A percentile compares a stretch with the other conserved stretches of the same genome.
These are phyloP conservation scores for Arothron firmamentum DNA, from an alignment of 2,113 vertebrate species.

Conservation along the genomic window DNA sequence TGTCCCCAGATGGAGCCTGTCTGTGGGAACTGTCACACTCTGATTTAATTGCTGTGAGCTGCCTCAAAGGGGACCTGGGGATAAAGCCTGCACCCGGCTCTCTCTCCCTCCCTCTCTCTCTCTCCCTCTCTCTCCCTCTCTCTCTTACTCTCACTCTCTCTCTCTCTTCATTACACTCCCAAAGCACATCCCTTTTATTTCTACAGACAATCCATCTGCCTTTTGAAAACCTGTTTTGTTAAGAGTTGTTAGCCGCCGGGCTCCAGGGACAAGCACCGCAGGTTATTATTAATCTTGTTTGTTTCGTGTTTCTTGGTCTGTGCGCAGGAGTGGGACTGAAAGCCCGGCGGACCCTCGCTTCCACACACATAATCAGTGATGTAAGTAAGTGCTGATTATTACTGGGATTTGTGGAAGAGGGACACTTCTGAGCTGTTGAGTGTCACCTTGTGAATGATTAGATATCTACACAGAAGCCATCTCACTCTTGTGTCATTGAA, in stretches of 20 bases:
- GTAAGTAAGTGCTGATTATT: conserved; percentile 71
- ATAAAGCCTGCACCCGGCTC: conserved; percentile 68
- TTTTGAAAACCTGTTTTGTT: conserved; percentile 75
- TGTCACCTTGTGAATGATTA: conserved; percentile 66
- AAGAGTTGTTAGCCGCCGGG: conserved; percentile 70
- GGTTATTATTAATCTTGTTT: conserved; percentile 73
- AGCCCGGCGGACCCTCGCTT: conserved; percentile 58
- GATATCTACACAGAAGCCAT: conserved; percentile 42
- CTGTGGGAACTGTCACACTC: conserved; percentile 76
- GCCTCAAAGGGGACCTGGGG: conserved; percentile 56
- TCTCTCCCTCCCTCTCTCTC: neutral
- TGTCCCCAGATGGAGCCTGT: conserved; percentile 82
- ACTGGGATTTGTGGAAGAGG: conserved; percentile 65
- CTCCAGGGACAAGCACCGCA: conserved; percentile 63
- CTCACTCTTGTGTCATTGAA: conserved; percentile 28
- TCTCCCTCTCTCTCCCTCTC: neutral
- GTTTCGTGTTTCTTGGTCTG: conserved; percentile 61
- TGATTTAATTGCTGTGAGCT: conserved; percentile 86
- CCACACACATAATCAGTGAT: conserved; percentile 70
- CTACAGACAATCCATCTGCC: conserved; percentile 76
- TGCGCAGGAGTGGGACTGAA: conserved; percentile 51
- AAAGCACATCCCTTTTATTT: conserved; percentile 71
- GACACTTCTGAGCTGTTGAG: conserved; percentile 50
- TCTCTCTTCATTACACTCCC: conserved; percentile 73
- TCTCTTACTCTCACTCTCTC: neutral